These are phyloP conservation scores for Melieria omissa DNA, from an alignment of 2,888 invertebrate genomes.

Conservation along the genomic window DNA sequence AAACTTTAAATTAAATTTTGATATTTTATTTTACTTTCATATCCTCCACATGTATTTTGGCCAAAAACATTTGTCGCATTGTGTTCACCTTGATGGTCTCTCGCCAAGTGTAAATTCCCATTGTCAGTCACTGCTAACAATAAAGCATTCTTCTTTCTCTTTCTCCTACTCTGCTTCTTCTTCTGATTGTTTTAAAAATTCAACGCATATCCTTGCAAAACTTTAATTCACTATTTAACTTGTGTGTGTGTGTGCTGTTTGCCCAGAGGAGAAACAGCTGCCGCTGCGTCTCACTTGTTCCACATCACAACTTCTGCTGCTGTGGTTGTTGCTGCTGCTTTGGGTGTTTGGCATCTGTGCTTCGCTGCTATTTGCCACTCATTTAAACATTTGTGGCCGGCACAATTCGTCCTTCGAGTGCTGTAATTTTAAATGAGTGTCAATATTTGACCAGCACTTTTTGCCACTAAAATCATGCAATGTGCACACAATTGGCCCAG, in stretches of 20 bases:
- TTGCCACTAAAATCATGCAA: neutral
- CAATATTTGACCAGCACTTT: conserved; percentile 33
- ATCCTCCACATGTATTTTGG: too few relatives aligned
- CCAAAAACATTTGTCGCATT: too few relatives aligned
- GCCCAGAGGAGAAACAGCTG: neutral
- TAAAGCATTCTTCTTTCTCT: too few relatives aligned
- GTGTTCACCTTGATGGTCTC: too few relatives aligned
- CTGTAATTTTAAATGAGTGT: conserved; percentile 35
- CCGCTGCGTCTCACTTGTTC: neutral
- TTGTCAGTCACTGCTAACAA: too few relatives aligned
- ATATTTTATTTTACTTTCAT: too few relatives aligned
- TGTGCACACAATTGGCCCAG: too few relatives aligned
- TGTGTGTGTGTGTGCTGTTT: conserved; percentile 7
- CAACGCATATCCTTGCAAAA: conserved; percentile 13
- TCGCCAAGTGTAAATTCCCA: too few relatives aligned
- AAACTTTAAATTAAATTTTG: too few relatives aligned
- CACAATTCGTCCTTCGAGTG: conserved; percentile 30
- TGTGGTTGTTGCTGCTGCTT: neutral
- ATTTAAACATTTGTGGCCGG: conserved; percentile 26
- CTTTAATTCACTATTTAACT: conserved; percentile 32
- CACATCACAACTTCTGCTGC: neutral
- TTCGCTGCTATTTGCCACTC: conserved; percentile 21
- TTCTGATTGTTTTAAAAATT: neutral
- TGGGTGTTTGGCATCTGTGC: too few relatives aligned
- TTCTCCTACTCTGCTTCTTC: too few relatives aligned